Conservation (phyloP, 2,797 vertebrate genomes). For the Danio jaintianensis region DNA sequence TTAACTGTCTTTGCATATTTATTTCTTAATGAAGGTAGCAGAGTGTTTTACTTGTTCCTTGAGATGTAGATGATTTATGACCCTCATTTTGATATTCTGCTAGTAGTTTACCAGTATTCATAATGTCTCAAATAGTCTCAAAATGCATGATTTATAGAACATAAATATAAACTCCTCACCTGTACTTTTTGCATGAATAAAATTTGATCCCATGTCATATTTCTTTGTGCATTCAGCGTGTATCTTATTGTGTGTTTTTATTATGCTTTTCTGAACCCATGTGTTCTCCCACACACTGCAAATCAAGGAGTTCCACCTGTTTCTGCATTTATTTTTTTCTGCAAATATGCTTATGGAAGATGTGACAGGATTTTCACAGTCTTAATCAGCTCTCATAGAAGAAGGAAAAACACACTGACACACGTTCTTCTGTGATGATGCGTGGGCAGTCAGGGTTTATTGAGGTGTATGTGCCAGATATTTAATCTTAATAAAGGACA, state of each 20-base stretch:
- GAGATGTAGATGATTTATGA: slow-evolving; percentile 27
- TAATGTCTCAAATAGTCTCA: slow-evolving; percentile 38
- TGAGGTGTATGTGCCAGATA: background rate
- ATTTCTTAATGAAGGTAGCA: slow-evolving; percentile 62
- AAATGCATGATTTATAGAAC: slow-evolving; percentile 56
- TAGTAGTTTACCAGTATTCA: slow-evolving; percentile 16
- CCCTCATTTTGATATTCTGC: slow-evolving; percentile 19
- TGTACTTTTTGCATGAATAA: slow-evolving; percentile 81
- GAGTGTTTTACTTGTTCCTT: slow-evolving; percentile 45
- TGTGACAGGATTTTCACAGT: slow-evolving; percentile 11
- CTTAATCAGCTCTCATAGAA: slow-evolving; percentile 8
- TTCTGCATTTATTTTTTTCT: background rate
- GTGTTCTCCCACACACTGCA: slow-evolving; percentile 13
- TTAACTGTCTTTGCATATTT: slow-evolving; percentile 64
- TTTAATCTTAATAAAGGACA: background rate
- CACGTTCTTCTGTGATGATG: background rate
- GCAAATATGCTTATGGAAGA: slow-evolving; percentile 5
- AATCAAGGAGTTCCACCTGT: slow-evolving; percentile 5
- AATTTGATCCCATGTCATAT: slow-evolving; percentile 62
- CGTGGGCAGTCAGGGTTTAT: slow-evolving; percentile 9
- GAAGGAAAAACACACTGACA: background rate
- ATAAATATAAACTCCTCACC: slow-evolving; percentile 56
- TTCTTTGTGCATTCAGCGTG: slow-evolving; percentile 59
- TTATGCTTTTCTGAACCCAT: background rate
- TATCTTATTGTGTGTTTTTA: background rate